Evolutionary conservation across 2,797 vertebrate species (phyloP).

Genomic region (Oreochromis grahami): DNA sequence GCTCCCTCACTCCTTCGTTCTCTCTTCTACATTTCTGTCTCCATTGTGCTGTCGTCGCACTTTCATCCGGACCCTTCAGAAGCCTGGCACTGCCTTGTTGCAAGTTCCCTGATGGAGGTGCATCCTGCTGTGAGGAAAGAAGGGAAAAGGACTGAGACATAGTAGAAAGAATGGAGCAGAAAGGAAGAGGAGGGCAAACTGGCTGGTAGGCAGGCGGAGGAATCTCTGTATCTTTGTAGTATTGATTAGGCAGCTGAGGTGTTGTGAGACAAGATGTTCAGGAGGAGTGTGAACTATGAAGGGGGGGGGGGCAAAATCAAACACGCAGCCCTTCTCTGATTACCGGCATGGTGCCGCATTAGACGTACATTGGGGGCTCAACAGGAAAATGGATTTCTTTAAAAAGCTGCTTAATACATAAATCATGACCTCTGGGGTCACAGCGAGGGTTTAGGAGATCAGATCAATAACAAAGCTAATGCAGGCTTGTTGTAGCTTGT

Average conservation of each 20-base stretch:
- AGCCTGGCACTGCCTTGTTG: conserved; percentile 30
- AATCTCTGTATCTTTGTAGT: conserved; percentile 53
- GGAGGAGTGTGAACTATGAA: conserved; percentile 52
- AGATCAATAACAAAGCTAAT: conserved; percentile 72
- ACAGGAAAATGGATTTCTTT: conserved; percentile 75
- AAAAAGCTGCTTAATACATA: conserved; percentile 80
- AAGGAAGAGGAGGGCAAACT: conserved; percentile 11
- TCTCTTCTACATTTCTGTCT: conserved; percentile 42
- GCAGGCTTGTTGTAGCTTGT: conserved; percentile 53
- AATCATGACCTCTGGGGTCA: conserved; percentile 79
- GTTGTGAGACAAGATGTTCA: conserved; percentile 62
- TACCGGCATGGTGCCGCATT: conserved; percentile 71
- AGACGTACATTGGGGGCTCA: conserved; percentile 63
- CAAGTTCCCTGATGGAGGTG: conserved; percentile 54
- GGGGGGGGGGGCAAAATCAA: conserved; percentile 48
- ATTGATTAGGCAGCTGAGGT: conserved; percentile 69
- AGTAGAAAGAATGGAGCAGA: conserved; percentile 8
- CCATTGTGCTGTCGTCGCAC: conserved; percentile 55
- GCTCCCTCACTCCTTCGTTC: conserved; percentile 21
- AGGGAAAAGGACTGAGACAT: conserved; percentile 25
- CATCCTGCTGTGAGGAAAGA: conserved; percentile 62
- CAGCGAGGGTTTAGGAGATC: conserved; percentile 63
- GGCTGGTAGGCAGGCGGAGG: conserved; percentile 30
- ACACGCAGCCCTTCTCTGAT: conserved; percentile 68
- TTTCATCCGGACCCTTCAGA: conserved; percentile 72